phyloP scores from a whole-genome alignment of 1,140 invertebrate species.

The Aporrectodea caliginosa region DNA sequence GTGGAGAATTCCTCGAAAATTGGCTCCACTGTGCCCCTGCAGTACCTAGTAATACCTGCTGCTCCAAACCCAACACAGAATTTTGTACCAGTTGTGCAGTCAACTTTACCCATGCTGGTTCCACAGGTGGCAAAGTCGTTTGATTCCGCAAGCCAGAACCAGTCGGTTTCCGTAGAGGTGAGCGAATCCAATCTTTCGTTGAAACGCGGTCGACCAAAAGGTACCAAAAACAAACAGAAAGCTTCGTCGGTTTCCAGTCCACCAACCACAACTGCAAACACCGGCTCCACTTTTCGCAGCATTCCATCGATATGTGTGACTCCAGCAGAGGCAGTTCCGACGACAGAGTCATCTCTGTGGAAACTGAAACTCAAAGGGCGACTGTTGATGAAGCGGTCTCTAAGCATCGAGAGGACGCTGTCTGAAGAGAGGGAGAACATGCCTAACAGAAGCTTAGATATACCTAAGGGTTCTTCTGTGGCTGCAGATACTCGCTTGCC shows the following conservation, averaged over 20 bases:
- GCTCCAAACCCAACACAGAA: background rate
- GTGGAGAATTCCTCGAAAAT: background rate
- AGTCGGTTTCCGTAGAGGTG: background rate
- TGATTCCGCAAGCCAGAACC: background rate
- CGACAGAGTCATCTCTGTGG: conserved; percentile 19
- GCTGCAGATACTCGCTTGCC: background rate
- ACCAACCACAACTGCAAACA: no score
- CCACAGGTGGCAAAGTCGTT: background rate
- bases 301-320: conserved; percentile 13
- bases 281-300: background rate
- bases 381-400: conserved; percentile 48
- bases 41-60: background rate
- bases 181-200: conserved; percentile 32
- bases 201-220: conserved; percentile 44
- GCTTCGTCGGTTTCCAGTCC: no score
- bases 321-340: background rate
- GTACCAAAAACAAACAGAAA: conserved; percentile 40
- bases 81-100: background rate
- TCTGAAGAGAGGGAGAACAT: conserved; percentile 3
- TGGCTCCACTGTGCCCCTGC: background rate
- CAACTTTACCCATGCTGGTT: background rate
- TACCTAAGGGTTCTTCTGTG: background rate
- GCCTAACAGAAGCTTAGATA: background rate
- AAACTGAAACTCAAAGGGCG: conserved; percentile 43
- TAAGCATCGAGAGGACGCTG: conserved; percentile 41